Evolutionary conservation across 2,113 vertebrate species (phyloP).

Genomic region (Lampris incognitus): DNA sequence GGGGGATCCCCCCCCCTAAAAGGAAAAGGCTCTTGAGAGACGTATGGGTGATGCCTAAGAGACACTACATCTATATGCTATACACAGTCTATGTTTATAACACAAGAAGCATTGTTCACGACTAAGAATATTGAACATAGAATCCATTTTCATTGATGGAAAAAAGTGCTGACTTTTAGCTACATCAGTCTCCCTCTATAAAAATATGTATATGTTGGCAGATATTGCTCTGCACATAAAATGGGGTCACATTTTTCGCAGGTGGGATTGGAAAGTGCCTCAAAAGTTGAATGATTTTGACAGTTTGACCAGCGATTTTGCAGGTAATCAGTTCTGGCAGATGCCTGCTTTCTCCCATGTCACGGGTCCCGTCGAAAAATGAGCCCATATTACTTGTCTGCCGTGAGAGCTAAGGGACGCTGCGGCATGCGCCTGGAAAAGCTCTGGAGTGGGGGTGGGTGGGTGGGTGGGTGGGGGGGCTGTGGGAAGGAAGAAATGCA

Average conservation of each 20-base stretch:
- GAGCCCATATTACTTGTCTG: conserved; percentile 61
- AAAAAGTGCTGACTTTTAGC: conserved; percentile 30
- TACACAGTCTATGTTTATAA: neutral
- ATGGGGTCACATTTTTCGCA: conserved; percentile 39
- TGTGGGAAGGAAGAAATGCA: conserved; percentile 43
- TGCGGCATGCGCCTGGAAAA: conserved; percentile 57
- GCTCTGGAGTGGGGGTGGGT: conserved; percentile 43
- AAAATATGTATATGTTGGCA: conserved; percentile 9
- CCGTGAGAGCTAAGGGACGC: conserved; percentile 56
- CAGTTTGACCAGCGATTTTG: conserved; percentile 69
- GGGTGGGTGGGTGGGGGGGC: no score
- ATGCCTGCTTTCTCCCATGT: conserved; percentile 57
- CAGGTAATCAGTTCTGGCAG: conserved; percentile 66
- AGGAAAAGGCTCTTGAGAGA: no score
- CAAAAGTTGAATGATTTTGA: conserved; percentile 55
- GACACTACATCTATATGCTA: no score
- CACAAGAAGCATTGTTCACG: conserved; percentile 6
- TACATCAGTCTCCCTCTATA: conserved; percentile 13
- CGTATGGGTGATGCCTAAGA: no score
- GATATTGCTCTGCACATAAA: conserved; percentile 31
- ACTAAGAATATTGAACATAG: conserved; percentile 37
- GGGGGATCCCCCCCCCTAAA: no score
- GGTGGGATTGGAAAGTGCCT: conserved; percentile 43
- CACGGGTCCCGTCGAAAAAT: conserved; percentile 48
- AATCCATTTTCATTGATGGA: conserved; percentile 17